Evolutionary conservation across 2,888 invertebrate genomes (phyloP), one percentile per base, ranked within the genome.

Genomic region (Julus scanicus): DNA sequence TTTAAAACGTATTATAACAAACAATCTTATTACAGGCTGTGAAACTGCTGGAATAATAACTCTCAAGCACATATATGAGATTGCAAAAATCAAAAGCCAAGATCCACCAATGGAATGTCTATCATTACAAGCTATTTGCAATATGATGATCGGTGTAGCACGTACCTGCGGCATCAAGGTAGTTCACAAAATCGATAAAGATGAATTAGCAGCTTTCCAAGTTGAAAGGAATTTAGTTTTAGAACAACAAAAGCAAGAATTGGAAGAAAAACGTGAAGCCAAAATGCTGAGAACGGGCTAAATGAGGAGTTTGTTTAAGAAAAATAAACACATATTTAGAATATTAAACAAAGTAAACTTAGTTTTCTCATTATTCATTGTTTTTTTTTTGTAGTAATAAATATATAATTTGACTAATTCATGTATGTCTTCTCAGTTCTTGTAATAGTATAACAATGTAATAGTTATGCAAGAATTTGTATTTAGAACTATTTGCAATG

Each of bases 21-120:
- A 84, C 17, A 29, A 6, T 84, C 6, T 39, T 87, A 15, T 89
- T 90, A 83, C 91, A 96, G 97, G 95, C 0, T 93, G 93, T 87
- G 97, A 98, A 92, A 93, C 94, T 44, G 94, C 96, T 90, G 99
- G 99, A 0, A 97, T 96, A 93, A 94, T 99, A 88, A 97, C 98
- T 0, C 91, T 97, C 0, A 99, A 98, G 92, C 99, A 99, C 93
- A 92, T 99, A 17, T 99, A 98, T 93, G 99, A 99, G 94, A 99
- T 99, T 91, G 99, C 99, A 0, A 94, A 95, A 92, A 96, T 99
- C n/a, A 99, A 99, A 93, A 94, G 95, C n/a, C 93, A 95, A 91
- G 99, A 99, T 93, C 96, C 96, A 4, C 93, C 95, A 0, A 92
- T 95, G 40, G 94, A 95, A 90, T 94, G 95, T 91, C 93, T 93